phyloP scores from a whole-genome alignment of 2,797 vertebrate species.

The Sebastes hubbsi region DNA sequence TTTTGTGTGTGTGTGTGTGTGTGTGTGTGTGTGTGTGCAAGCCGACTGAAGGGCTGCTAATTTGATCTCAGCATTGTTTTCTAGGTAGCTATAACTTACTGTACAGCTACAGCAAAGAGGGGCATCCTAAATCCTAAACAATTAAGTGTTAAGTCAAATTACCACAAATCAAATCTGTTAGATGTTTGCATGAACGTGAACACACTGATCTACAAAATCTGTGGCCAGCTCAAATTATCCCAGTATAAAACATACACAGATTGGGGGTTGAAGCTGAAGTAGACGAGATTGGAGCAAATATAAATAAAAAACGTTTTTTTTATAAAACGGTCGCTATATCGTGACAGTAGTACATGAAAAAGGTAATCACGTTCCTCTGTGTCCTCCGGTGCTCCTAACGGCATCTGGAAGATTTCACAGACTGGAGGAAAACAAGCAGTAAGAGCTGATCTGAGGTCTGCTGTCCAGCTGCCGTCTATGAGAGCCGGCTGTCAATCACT shows the following conservation, averaged over 20 bases:
- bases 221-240: not conserved
- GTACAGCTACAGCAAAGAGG: not conserved
- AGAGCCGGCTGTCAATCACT: too few species aligned
- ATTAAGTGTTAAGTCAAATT: not conserved
- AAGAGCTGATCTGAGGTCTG: too few species aligned
- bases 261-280: too few species aligned
- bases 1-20: not conserved
- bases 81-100: not conserved
- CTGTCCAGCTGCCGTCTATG: too few species aligned
- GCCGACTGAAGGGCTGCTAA: not conserved
- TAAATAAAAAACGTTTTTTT: too few species aligned
- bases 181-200: not conserved
- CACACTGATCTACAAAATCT: not conserved
- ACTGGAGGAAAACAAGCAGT: too few species aligned
- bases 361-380: too few species aligned
- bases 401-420: too few species aligned
- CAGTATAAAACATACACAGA: not conserved
- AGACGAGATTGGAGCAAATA: too few species aligned
- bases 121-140: not conserved
- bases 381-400: too few species aligned
- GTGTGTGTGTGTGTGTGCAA: not conserved
- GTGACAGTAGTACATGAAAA: too few species aligned
- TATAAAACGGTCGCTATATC: too few species aligned
- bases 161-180: not conserved
- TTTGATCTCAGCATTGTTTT: not conserved